Percentiles rank a stretch among this genome's conserved stretches.
Conservation (phyloP, 2,113 vertebrate species). For the Geothlypis trichas region DNA sequence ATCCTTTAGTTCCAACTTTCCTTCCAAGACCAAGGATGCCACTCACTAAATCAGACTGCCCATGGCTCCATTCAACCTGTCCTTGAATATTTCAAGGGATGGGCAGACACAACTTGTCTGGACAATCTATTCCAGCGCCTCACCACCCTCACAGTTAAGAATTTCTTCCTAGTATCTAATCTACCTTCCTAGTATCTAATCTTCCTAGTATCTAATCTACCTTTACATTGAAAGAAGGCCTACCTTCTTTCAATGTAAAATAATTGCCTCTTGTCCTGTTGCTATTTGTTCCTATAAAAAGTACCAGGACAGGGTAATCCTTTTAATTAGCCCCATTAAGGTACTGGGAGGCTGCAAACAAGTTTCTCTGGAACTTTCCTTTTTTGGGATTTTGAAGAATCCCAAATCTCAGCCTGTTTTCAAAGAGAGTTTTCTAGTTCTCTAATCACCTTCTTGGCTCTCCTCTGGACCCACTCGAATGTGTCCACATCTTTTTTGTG, state of each 20-base stretch:
- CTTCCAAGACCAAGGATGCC: background rate
- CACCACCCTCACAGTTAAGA: background rate
- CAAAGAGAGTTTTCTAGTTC: background rate
- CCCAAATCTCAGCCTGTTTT: background rate
- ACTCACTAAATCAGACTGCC: background rate
- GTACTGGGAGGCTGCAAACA: background rate
- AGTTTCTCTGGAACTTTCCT: background rate
- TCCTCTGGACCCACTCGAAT: background rate
- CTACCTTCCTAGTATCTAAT: background rate
- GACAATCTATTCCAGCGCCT: background rate
- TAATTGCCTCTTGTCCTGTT: background rate
- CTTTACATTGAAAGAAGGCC: no score
- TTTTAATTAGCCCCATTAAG: fast-evolving
- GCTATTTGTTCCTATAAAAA: background rate
- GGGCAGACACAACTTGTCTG: background rate
- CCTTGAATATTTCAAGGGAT: background rate
- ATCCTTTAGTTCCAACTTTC: background rate
- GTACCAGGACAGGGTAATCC: background rate
- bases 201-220: background rate
- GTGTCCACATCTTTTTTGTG: background rate
- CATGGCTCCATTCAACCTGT: background rate
- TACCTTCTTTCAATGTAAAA: background rate
- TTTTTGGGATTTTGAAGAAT: background rate
- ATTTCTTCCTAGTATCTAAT: background rate
- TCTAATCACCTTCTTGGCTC: background rate